Base-by-base conservation (phyloP, 2,113 vertebrate genomes). In the Genyomyrus donnyi region DNA sequence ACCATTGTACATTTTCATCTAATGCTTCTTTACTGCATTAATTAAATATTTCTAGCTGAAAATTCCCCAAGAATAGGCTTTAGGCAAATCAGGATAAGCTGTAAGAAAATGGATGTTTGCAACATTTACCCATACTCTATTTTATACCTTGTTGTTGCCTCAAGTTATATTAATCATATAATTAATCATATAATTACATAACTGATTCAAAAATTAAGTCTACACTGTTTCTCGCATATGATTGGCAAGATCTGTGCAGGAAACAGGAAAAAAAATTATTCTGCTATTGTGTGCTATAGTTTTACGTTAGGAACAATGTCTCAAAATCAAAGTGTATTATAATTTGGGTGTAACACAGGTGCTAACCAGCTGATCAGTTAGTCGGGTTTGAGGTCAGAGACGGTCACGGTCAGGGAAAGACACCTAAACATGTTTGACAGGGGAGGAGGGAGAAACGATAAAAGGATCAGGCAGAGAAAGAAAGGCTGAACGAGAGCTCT, bases 401-500 rank as follows among this genome's bases (percentile, higher is more conserved):
- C 5, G 83, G 83, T 46, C 83, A 46, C 31, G 74, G 74, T 80
- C 35, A 80, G 31, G 74, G 31, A 53, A 56, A 87, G 46, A 48
- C 45, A 35, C 49, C 50, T 15, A 45, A 58, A 62, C 53, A 27
- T 88, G 56, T 45, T 62, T 31, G 35, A 66, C 52, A 24, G 31
- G 42, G 39, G 19, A 42, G 66, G 70, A 48, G 80, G 77, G 90
- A 66, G 62, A 88, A 89, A 62, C 52, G 80, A 53, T 84, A 42
- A 46, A 48, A 85, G 45, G 83, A 85, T 85, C 45, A 46, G 45
- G 45, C 42, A 46, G 42, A 85, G 45, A 46, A 46, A 85, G 45
- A 85, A 46, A 85, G 83, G 42, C 39, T 21, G 45, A 85, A 48
- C 45, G 45, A 46, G 35, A 21, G 3, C 21, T 85, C 45, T 24